phyloP scores from a whole-genome alignment of 2,888 invertebrate species.

The Drosophila pullipes region DNA sequence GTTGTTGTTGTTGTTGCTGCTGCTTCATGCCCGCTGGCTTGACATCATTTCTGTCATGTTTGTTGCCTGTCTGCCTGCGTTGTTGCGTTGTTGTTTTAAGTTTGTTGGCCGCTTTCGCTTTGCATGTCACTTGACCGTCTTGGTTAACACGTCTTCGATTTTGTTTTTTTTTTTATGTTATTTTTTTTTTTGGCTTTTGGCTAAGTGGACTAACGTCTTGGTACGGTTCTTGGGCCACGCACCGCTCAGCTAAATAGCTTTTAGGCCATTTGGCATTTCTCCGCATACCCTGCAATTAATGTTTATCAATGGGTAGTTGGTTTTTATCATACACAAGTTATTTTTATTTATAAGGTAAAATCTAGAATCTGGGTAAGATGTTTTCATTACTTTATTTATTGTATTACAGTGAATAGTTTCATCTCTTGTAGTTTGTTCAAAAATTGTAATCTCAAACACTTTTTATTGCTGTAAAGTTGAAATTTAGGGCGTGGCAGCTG shows the following conservation, averaged over 20 bases:
- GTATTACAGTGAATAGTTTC: not conserved
- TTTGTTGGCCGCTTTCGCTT: slow-evolving; percentile 63
- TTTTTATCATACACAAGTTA: not conserved
- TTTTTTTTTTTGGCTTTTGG: slow-evolving; percentile 25
- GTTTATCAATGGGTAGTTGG: not conserved
- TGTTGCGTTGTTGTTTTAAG: slow-evolving; percentile 9
- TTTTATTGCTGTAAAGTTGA: not conserved
- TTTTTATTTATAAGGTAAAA: not conserved
- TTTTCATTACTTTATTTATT: not conserved
- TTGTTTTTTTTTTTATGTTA: slow-evolving; percentile 25
- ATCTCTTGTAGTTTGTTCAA: not conserved
- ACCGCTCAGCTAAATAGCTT: slow-evolving; percentile 26
- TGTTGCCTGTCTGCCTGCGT: slow-evolving; percentile 19
- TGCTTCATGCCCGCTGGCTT: slow-evolving; percentile 65
- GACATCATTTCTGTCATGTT: slow-evolving; percentile 73
- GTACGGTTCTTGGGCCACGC: slow-evolving; percentile 45
- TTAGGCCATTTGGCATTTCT: slow-evolving; percentile 49
- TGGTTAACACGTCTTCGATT: slow-evolving; percentile 48
- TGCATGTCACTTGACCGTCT: slow-evolving; percentile 69
- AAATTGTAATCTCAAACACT: not conserved
- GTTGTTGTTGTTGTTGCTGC: slow-evolving; percentile 29
- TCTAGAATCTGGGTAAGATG: not conserved
- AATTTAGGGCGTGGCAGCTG: not conserved
- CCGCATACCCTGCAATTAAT: slow-evolving; percentile 23
- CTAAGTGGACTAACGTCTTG: slow-evolving; percentile 33